Base-by-base conservation (phyloP, 64 coral and sea anemone species). In the Dendronephthya gigantea region DNA sequence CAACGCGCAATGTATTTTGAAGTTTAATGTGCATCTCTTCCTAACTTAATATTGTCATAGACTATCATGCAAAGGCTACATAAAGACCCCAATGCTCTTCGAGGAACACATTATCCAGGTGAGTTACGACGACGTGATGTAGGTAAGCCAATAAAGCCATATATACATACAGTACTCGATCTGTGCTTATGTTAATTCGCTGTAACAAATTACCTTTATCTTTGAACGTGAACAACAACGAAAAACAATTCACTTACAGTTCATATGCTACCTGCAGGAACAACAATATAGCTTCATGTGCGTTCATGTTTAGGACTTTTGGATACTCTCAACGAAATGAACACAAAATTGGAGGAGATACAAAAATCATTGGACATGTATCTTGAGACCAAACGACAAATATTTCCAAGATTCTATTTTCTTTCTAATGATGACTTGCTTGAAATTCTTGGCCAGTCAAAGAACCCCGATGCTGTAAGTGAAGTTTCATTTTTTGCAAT, bases 321-420 rank as follows among this genome's bases (percentile, higher is more conserved):
- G 49, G 95, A 98, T n/a, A 98, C 87, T 15, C 79, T 98, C 7
- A 98, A 98, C 39, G 95, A 98, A 22, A 98, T 98, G 95, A 98
- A 98, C 49, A 82, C 90, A 10, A 98, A 98, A 84, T 85, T 98
- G 17, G 95, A 98, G 79, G 95, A 98, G 83, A 98, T 98, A 82
- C 95, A 98, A 38, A 98, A 98, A 39, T 98, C 95, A 33, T 37
- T 98, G 30, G 95, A 98, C 39, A 98, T 98, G 95, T 98, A 98
- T 76, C 49, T 93, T 41, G 95, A 98, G 40, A 98, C 95, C 0
- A 98, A 98, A 79, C 65, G 95, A 50, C 95, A 98, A 82, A 98
- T 98, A 28, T 98, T 98, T 32, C 95, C 95, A 17, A 90, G 95
- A 34, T 98, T 98, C 49, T 98, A 98, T 70, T 98, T 98, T 86